Evolutionary conservation across 2,113 vertebrate genomes (phyloP).

Genomic region (Otus sunia): DNA sequence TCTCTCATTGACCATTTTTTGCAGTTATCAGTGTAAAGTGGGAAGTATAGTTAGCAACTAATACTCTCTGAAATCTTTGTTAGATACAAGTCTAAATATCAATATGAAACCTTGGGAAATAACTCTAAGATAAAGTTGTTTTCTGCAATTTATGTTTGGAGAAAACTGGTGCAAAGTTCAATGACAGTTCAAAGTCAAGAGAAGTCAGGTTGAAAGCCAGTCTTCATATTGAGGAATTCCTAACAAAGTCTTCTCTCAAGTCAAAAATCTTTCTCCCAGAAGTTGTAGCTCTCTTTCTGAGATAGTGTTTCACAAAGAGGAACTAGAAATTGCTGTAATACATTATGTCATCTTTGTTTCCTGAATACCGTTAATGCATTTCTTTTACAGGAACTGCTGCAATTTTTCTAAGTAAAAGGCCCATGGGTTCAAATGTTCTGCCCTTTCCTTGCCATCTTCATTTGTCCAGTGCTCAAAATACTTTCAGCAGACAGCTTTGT

Average conservation of each 20-base stretch:
- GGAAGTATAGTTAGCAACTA: neutral
- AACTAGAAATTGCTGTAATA: neutral
- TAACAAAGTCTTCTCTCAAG: neutral
- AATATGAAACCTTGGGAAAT: neutral
- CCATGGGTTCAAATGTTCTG: neutral
- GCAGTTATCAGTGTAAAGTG: neutral
- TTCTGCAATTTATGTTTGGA: neutral
- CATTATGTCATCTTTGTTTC: neutral
- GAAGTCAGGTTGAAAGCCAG: neutral
- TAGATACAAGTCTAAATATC: neutral
- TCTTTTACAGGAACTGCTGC: neutral
- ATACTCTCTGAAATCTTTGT: neutral
- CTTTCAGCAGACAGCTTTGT: conserved; percentile 16
- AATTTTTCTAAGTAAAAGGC: neutral
- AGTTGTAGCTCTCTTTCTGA: neutral
- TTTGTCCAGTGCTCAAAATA: neutral
- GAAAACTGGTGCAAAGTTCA: neutral
- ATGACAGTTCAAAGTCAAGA: neutral
- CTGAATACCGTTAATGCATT: neutral
- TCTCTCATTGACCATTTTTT: neutral
- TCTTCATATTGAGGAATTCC: neutral
- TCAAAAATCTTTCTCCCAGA: neutral
- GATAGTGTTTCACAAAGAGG: neutral
- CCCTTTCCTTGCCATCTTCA: neutral
- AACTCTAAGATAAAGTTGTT: neutral